Conservation (phyloP, 1,140 invertebrate genomes). For the Euwallacea similis region DNA sequence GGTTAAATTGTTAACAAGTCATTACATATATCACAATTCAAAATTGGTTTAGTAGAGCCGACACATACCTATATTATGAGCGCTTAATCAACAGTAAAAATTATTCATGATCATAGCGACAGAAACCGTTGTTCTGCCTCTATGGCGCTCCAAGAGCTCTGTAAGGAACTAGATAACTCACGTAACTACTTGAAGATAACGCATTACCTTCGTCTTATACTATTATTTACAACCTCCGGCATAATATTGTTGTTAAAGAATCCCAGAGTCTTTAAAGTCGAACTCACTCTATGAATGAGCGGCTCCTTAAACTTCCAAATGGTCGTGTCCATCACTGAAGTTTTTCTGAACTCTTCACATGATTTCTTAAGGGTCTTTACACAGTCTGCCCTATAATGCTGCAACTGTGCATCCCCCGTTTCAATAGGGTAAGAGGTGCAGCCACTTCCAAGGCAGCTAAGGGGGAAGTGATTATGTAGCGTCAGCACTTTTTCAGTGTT, state of each 20-base stretch:
- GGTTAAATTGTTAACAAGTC: no score
- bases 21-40: no score
- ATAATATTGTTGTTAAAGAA: constrained; percentile 62
- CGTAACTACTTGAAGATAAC: background rate
- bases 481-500: constrained; percentile 86
- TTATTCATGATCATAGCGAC: no score
- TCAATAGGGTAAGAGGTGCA: constrained; percentile 87
- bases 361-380: constrained; percentile 84
- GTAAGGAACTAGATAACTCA: background rate
- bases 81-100: no score
- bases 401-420: constrained; percentile 81
- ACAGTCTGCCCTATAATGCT: constrained; percentile 91
- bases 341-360: constrained; percentile 80
- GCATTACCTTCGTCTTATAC: constrained; percentile 31
- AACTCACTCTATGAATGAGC: constrained; percentile 69
- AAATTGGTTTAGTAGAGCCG: no score
- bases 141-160: background rate
- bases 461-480: constrained; percentile 90
- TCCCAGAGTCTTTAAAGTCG: constrained; percentile 70
- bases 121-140: no score
- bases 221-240: constrained; percentile 18
- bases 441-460: constrained; percentile 81
- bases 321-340: constrained; percentile 81
- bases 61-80: no score
- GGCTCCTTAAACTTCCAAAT: constrained; percentile 86